Conservation (phyloP, 2,888 invertebrate species). For the Drosophila flavopinicola region DNA sequence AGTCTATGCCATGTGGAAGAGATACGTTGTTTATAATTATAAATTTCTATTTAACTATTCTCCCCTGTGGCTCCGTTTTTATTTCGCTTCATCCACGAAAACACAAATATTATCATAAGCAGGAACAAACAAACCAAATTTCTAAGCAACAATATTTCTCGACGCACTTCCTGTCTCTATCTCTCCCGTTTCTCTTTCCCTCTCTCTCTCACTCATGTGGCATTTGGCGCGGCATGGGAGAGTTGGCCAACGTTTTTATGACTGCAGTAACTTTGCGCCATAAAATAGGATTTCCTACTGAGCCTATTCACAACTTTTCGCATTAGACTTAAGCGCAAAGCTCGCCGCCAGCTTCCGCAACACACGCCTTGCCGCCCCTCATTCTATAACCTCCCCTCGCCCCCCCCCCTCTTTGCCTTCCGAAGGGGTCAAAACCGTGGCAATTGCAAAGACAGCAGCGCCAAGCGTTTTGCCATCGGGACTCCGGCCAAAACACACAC, state of each 20-base stretch:
- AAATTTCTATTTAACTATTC: not conserved
- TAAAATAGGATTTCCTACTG: slow-evolving; percentile 80
- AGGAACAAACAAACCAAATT: slow-evolving; percentile 34
- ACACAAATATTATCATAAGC: slow-evolving; percentile 46
- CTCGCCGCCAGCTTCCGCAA: slow-evolving; percentile 60
- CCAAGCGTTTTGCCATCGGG: slow-evolving; percentile 45
- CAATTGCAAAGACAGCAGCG: slow-evolving; percentile 62
- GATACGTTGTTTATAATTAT: not conserved
- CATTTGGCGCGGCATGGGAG: slow-evolving; percentile 2
- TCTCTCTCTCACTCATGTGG: not conserved
- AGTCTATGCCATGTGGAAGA: not conserved
- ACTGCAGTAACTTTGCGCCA: slow-evolving; percentile 78
- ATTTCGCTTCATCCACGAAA: slow-evolving; percentile 6
- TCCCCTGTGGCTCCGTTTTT: not conserved
- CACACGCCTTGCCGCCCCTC: not conserved
- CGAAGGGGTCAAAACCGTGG: slow-evolving; percentile 51
- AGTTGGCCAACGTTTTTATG: slow-evolving; percentile 71
- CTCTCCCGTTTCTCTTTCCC: not conserved
- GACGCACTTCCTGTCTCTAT: not conserved
- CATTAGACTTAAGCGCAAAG: slow-evolving; percentile 81
- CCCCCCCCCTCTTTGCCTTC: slow-evolving; percentile 9
- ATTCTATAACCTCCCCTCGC: slow-evolving; percentile 3
- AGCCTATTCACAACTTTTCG: slow-evolving; percentile 80
- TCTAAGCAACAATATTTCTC: slow-evolving; percentile 33
- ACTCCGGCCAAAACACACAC: slow-evolving; percentile 29